These are phyloP conservation scores for Probaryconus sp. DNA, from an alignment of 1,140 invertebrate species.

Conservation along the genomic window DNA sequence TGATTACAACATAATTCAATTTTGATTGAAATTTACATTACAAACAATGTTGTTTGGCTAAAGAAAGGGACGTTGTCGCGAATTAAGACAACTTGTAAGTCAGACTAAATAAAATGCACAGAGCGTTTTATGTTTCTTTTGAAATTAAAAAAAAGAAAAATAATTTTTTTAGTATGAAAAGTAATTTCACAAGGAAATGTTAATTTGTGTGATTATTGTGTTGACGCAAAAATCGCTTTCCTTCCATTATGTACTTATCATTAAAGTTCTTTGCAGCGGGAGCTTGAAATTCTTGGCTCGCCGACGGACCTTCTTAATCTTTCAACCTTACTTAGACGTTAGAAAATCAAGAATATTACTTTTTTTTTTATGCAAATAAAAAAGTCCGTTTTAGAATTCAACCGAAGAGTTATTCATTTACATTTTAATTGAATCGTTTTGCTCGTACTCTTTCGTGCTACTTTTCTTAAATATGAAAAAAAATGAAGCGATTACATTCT, in stretches of 20 bases:
- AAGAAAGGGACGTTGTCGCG: too few species aligned
- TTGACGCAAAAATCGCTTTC: slow-evolving; percentile 23
- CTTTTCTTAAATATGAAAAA: slow-evolving; percentile 29
- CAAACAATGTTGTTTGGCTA: too few species aligned
- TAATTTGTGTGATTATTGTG: slow-evolving; percentile 23
- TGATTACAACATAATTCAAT: too few species aligned
- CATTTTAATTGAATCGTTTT: slow-evolving; percentile 51
- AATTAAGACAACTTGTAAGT: too few species aligned
- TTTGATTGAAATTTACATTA: too few species aligned
- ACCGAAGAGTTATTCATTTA: slow-evolving; percentile 47
- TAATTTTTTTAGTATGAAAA: slow-evolving; percentile 12
- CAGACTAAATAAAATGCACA: too few species aligned
- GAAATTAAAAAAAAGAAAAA: slow-evolving; percentile 24
- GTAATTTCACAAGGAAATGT: slow-evolving; percentile 24
- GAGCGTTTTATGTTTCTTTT: too few species aligned
- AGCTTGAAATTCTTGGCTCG: slow-evolving; percentile 23
- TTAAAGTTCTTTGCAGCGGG: slow-evolving; percentile 16
- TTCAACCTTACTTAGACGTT: background rate
- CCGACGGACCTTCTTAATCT: slow-evolving; percentile 5
- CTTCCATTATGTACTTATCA: slow-evolving; percentile 38
- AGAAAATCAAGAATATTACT: slow-evolving; percentile 44
- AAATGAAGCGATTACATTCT: slow-evolving; percentile 33
- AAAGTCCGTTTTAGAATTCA: slow-evolving; percentile 34
- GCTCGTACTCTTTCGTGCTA: slow-evolving; percentile 13
- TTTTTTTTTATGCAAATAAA: slow-evolving; percentile 46